Evolutionary conservation across 2,113 vertebrate genomes (phyloP).

Genomic region (Coptodon bakossiorum): DNA sequence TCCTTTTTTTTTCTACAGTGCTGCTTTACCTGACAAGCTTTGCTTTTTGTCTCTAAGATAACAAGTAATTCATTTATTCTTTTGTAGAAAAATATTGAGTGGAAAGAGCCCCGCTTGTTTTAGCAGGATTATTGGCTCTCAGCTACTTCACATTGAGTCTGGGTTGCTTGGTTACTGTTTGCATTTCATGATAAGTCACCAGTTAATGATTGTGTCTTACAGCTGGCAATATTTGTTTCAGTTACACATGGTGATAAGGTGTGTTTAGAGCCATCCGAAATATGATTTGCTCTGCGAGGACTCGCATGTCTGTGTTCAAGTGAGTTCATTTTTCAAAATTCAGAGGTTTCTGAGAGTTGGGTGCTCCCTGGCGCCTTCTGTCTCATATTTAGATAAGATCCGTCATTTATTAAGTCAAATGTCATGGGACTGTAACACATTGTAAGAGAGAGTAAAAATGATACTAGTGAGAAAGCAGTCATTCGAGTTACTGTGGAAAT

Average conservation of each 20-base stretch:
- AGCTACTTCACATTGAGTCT: background rate
- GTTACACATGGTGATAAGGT: background rate
- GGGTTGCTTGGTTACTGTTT: slow-evolving; percentile 10
- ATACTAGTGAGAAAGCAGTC: background rate
- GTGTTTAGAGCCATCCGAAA: background rate
- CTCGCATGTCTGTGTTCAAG: background rate
- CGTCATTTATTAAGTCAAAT: background rate
- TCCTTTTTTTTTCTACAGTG: background rate
- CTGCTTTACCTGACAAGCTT: background rate
- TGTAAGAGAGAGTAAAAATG: background rate
- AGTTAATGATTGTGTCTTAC: background rate
- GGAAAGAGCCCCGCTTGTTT: background rate
- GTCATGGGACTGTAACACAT: background rate
- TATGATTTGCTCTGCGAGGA: background rate
- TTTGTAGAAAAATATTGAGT: background rate
- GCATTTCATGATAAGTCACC: background rate
- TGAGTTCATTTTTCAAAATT: background rate
- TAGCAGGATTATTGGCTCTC: background rate
- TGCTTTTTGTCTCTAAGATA: background rate
- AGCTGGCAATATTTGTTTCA: slow-evolving; percentile 15
- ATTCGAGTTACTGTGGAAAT: background rate
- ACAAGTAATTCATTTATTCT: background rate
- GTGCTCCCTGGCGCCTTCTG: background rate
- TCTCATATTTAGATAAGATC: background rate
- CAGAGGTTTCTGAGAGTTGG: background rate